Base-by-base conservation (phyloP, 2,797 vertebrate genomes). In the Kryptolebias ocellatus region DNA sequence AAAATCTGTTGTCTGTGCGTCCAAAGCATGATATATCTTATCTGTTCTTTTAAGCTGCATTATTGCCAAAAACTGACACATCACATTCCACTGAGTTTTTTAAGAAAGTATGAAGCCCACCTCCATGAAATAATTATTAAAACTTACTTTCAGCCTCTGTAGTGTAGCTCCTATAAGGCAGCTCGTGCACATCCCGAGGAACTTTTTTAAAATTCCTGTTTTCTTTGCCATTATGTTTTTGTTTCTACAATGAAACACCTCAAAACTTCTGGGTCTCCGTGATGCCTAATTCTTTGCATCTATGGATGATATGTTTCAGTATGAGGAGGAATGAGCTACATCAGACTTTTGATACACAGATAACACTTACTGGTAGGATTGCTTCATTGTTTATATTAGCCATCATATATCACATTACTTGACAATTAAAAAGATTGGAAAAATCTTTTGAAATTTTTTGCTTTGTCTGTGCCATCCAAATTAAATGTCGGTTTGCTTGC, bases 1-100 rank as follows among this genome's bases (percentile, higher is more conserved):
- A 60, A 58, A 46, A 59, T 52, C 7, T 34, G n/a, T 37, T 70
- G 49, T 57, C 57, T 66, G 46, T 45, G 49, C 45, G 63, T 54
- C 67, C 18, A 63, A 45, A 8, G 31, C 28, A 28, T 46, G 29
- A 12, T 59, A 37, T n/a, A 49, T 12, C 9, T 49, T 34, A 55
- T 65, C 10, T 45, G 27, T 53, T 65, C 29, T 44, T n/a, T n/a
- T 0, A 7, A 17, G 31, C 44, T 59, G 6, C 5, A 20, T 44
- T 12, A 12, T 17, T 58, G 31, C 50, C 28, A 29, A 60, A 60
- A 49, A 34, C 3, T 7, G 11, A 37, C 31, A 34, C 31, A 34
- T 34, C 0, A 34, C 15, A 37, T 15, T 39, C 28, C 54, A 58
- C 12, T n/a, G 31, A 14, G 34, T 49, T 49, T 50, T 20, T 5